Base-by-base conservation (phyloP, 1,140 invertebrate genomes). In the Psix sp. region DNA sequence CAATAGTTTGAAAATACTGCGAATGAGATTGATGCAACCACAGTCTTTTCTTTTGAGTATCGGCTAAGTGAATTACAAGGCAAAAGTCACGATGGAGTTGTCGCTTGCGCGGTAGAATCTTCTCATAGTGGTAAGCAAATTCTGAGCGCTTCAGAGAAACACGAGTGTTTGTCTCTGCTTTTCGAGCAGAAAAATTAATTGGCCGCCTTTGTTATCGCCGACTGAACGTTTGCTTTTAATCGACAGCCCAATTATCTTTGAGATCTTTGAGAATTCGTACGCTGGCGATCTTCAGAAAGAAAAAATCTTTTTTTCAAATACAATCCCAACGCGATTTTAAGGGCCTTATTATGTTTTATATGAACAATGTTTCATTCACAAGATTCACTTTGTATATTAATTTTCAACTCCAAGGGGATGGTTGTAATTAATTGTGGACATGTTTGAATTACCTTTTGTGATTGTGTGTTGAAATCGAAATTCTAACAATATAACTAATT, bases 151-250 rank as follows among this genome's bases (percentile, higher is more conserved):
- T 76, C 66, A 57, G 49, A 56, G 59, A 76, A 71, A 39, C 62
- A 42, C 49, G 66, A 71, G 74, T 67, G 57, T 76, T 76, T 71
- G 74, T 76, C 74, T 66, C 60, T 66, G 73, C 73, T 70, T 66
- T 60, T 46, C 51, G 66, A 66, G 66, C 65, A 70, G 73, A 75
- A 70, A 70, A 70, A 75, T 75, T 75, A 75, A 75, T 75, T 75
- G 73, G 66, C 73, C 70, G 66, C 38, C 73, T 76, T 76, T 76
- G 73, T 76, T 67, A 56, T 40, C 68, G 39, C 54, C 73, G 54
- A 63, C 59, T 62, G 57, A 65, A 74, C 57, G 59, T 68, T 74
- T 68, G 63, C 71, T 74, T 67, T 68, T 63, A 67, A 74, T 74
- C 65, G 72, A 68, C 59, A 48, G 72, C 65, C 72, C 72, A 74